These are phyloP conservation scores for Drosophila ustulata DNA, from an alignment of 2,888 invertebrate genomes.

Conservation along the genomic window DNA sequence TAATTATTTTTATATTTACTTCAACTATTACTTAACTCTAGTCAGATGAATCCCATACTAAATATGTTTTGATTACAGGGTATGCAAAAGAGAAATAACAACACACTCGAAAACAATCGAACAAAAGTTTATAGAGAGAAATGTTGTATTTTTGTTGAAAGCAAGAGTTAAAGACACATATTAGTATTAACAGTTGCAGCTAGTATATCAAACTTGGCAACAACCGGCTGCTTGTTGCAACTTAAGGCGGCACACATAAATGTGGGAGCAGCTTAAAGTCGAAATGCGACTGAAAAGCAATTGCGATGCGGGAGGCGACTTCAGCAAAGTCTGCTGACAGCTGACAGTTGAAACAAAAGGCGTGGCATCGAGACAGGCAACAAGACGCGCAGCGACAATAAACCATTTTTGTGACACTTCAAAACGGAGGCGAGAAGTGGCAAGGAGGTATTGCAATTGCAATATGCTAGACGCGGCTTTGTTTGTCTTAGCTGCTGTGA, in stretches of 20 bases:
- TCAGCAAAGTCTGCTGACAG: constrained; percentile 51
- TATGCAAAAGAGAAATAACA: neutral
- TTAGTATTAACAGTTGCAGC: constrained; percentile 29
- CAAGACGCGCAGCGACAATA: constrained; percentile 51
- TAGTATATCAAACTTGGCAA: constrained; percentile 5
- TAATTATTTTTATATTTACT: no score
- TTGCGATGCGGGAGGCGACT: constrained; percentile 23
- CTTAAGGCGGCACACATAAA: constrained; percentile 7
- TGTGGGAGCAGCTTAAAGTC: constrained; percentile 46
- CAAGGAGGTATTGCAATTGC: constrained; percentile 59
- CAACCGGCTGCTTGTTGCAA: constrained; percentile 6
- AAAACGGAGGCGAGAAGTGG: constrained; percentile 56
- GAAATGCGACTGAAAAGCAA: constrained; percentile 9
- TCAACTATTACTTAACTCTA: no score
- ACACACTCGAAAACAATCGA: neutral
- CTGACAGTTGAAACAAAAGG: constrained; percentile 59
- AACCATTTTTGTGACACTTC: constrained; percentile 45
- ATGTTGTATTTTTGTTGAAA: neutral
- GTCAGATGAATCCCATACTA: neutral
- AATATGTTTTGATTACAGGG: neutral
- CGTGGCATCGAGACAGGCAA: constrained; percentile 53
- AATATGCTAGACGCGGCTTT: constrained; percentile 50
- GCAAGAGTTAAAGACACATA: constrained; percentile 26
- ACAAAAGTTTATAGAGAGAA: constrained; percentile 9
- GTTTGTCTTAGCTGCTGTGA: constrained; percentile 31